phyloP scores from a whole-genome alignment of 2,888 invertebrate genomes.

The Imbricaverruca yamaguchii region DNA sequence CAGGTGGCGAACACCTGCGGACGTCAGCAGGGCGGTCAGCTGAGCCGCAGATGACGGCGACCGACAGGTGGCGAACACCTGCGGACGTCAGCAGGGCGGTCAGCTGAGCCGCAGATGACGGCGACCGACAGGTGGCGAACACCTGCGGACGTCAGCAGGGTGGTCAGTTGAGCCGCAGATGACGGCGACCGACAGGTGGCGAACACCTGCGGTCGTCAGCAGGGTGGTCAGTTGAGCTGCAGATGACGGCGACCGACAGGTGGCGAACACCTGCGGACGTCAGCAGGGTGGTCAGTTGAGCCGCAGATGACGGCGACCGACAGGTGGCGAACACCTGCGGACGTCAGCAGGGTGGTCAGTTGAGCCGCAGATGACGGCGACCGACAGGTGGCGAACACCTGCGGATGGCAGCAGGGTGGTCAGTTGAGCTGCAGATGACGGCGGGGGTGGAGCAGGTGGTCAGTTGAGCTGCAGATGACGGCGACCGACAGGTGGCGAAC shows the following conservation, averaged over 20 bases:
- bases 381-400: constrained; percentile 14
- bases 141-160: not conserved
- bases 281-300: not conserved
- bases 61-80: constrained; percentile 9
- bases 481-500: constrained; percentile 1
- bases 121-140: not conserved
- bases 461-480: not conserved
- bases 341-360: not conserved
- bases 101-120: not conserved
- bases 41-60: not conserved
- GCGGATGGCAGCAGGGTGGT: not conserved
- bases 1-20: constrained; percentile 9
- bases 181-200: too few species aligned
- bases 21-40: not conserved
- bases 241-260: too few species aligned
- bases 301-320: not conserved
- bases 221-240: too few species aligned
- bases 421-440: not conserved
- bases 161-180: too few species aligned
- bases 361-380: not conserved
- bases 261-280: too few species aligned
- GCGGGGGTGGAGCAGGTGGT: too few species aligned
- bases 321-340: not conserved
- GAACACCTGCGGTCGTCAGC: too few species aligned
- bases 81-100: too few species aligned